Base-by-base conservation (phyloP, 2,888 invertebrate species). In the Leptinotarsa tumamoca region DNA sequence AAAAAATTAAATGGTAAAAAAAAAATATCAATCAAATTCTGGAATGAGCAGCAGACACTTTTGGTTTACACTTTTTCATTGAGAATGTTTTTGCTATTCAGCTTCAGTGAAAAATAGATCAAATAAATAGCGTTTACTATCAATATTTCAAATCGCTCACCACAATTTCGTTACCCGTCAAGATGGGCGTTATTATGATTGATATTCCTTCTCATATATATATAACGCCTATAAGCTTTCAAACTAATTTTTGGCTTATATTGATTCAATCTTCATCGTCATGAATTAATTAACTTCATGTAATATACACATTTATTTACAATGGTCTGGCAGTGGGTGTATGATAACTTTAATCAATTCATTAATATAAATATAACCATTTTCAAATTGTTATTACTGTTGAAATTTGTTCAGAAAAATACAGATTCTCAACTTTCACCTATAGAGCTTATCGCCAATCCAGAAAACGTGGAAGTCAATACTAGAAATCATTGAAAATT, bases 241-340 rank as follows among this genome's bases (percentile, higher is more conserved):
- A 33, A 15, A 63, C 15, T 63, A 43, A 33, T 63, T 7, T 63
- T 63, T 33, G 3, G 7, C 43, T 63, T n/a, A 43, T 43, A 43
- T 15, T n/a, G 17, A 63, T 33, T 43, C 63, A 63, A 63, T 63
- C 43, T 10, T 43, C 63, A 63, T n/a, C 33, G 27, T 63, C 43
- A 63, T 63, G 10, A 63, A 63, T 15, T 63, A 63, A 63, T 10
- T 33, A 63, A 23, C 15, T 58, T 23, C 58, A 58, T 58, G 33
- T 63, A 63, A 63, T 63, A 43, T 33, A 43, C 43, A 15, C 58
- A 58, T 58, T 21, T 23, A 58, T 58, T 58, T 21, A 58, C 58
- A 58, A 58, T 23, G 23, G 21, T 21, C 23, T 23, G 63, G 63
- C n/a, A 2, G 63, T 63, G 14, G 63, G 63, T 43, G 63, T 63